Evolutionary conservation across 2,113 vertebrate genomes (phyloP), one percentile per base, ranked within the genome.

Genomic region (Myanophis thanlyinensis): DNA sequence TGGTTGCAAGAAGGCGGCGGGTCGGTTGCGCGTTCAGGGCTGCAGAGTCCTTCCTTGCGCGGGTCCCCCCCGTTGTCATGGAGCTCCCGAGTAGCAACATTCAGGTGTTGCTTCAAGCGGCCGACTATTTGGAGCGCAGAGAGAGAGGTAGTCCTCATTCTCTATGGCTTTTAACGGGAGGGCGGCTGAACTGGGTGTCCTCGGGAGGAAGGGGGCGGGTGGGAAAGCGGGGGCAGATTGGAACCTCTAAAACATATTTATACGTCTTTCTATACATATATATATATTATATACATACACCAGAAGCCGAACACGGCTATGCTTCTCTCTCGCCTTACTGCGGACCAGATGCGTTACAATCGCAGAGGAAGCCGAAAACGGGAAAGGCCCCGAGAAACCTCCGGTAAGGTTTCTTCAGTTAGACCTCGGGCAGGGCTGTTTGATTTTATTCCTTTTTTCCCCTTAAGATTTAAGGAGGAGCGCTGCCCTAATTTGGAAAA

Each of bases 281-380:
- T 9, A 25, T 56, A 56, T 3, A 23, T 25, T 10, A 9, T 2
- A 56, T 5, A 52, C 51, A 52, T 8, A 49, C 48, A 25, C 44
- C 97, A 98, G 99, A 98, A 95, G 98, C 98, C 2, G 99, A 99
- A 95, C 99, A 99, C 90, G 98, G 99, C 0, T 99, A 99, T 51
- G 99, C 99, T 15, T 98, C 98, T 4, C 93, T 98, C 11, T 96
- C 95, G 80, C 98, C 98, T 5, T 97, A 97, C 91, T 97, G 95
- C 93, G 96, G 96, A 52, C 96, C 97, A 40, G 95, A 91, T 52
- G 90, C 95, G 0, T 94, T 96, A 0, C 97, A 98, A 48, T 97
- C 97, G 94, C 97, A 96, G 92, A 98, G 94, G 95, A 98, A 97
- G 94, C 97, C 96, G 80, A 98, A 98, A 93, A 95, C 94, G 93